Base-by-base conservation (phyloP, 2,888 invertebrate genomes). In the Cryptocheilus praepositus region DNA sequence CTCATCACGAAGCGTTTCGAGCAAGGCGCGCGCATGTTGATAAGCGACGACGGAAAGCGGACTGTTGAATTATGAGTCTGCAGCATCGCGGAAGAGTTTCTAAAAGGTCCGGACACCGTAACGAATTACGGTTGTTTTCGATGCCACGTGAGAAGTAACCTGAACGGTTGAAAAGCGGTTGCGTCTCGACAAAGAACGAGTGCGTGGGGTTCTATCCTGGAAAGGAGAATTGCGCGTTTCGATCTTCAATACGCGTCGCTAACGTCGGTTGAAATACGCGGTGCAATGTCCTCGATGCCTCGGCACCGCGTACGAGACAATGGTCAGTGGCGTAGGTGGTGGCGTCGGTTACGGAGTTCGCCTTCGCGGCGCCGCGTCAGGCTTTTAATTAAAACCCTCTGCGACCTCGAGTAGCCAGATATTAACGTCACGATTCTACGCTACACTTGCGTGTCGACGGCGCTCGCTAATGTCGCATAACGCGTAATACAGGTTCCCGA, bases 331-430 rank as follows among this genome's bases (percentile, higher is more conserved):
- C 70, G 73, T 75, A 73, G 74, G 72, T 75, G 74, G 70, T 61
- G 62, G 61, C 69, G 61, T 51, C 63, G 61, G 44, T 64, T 49
- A 71, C 63, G 52, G 58, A 69, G 67, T 65, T 64, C 70, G 70
- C 66, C 67, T 72, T 70, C 64, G 71, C 67, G 73, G 70, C 76
- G 67, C 64, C 70, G 65, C 70, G 73, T 72, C 60, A 64, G 72
- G 74, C 73, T 73, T 81, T 76, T 76, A 80, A 80, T 78, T 79
- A 76, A 71, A 71, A 76, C 68, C 64, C 67, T 61, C 69, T 13
- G 21, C 49, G 18, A 18, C 56, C 52, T 45, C 53, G 51, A 51
- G 49, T 59, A 19, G 57, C 62, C 60, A 36, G 67, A 64, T 62
- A 71, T 70, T 69, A 69, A 62, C 65, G 55, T 58, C 69, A 67